Evolutionary conservation across 2,888 invertebrate genomes (phyloP).

Genomic region (Ectropis crepuscularia): DNA sequence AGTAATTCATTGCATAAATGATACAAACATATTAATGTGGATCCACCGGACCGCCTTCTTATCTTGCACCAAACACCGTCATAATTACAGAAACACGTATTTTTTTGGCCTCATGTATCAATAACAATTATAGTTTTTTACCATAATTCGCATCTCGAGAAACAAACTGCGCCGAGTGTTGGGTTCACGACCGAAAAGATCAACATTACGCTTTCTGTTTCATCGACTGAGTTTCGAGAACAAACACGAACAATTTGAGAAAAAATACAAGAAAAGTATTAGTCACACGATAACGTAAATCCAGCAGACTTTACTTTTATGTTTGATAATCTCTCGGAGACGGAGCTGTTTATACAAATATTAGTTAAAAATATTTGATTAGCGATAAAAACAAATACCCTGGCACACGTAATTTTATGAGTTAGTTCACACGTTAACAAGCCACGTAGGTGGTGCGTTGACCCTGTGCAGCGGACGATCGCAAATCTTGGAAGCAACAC

Average conservation of each 20-base stretch:
- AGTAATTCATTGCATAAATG: too few species aligned
- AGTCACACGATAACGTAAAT: conserved; percentile 18
- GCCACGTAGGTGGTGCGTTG: conserved; percentile 16
- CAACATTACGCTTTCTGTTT: too few species aligned
- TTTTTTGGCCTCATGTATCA: too few species aligned
- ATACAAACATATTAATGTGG: too few species aligned
- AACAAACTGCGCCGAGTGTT: too few species aligned
- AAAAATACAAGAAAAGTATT: conserved; percentile 6
- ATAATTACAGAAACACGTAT: too few species aligned
- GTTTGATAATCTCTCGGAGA: conserved; percentile 17
- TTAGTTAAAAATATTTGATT: conserved; percentile 27
- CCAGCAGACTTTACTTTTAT: conserved; percentile 21
- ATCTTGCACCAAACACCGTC: too few species aligned
- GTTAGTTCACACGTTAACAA: conserved; percentile 14
- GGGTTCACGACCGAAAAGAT: too few species aligned
- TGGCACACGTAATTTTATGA: conserved; percentile 7
- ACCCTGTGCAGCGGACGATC: conserved; percentile 8
- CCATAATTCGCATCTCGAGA: too few species aligned
- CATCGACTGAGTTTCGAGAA: background rate
- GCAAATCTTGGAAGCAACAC: background rate
- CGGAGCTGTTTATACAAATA: conserved; percentile 18
- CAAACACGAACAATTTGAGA: background rate
- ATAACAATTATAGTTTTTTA: too few species aligned
- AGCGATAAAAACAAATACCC: conserved; percentile 14
- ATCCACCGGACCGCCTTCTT: too few species aligned